A percentile compares a stretch with the other conserved stretches of the same genome.
phyloP scores from a whole-genome alignment of 2,797 vertebrate genomes.

The Phylloscopus collybita region DNA sequence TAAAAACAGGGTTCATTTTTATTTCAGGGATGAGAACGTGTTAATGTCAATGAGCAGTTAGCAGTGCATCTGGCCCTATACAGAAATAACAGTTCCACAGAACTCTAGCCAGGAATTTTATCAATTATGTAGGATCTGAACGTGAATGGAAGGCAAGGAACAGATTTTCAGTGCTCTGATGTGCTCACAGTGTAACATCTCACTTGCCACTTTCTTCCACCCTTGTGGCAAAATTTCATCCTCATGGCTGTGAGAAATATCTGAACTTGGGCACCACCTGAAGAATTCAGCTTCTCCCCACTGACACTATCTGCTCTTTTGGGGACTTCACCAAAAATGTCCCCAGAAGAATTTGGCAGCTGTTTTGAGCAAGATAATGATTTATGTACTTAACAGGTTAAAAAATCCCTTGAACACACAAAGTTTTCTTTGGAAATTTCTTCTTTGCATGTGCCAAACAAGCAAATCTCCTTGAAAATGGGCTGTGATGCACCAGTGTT shows the following conservation, averaged over 20 bases:
- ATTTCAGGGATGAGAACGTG: background rate
- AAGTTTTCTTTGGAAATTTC: background rate
- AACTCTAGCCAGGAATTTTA: slow-evolving; percentile 22
- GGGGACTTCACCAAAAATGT: background rate
- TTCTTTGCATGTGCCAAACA: background rate
- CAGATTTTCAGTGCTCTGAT: background rate
- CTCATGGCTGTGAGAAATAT: background rate
- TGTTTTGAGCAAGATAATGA: background rate
- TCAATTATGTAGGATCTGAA: slow-evolving; percentile 20
- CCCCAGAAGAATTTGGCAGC: background rate
- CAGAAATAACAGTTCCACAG: slow-evolving; percentile 27
- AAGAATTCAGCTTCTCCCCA: background rate
- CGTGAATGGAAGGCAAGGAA: slow-evolving; percentile 11
- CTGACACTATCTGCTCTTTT: background rate
- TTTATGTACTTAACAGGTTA: background rate
- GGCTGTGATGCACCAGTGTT: background rate
- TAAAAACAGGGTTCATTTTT: slow-evolving; percentile 38
- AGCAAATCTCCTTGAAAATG: background rate
- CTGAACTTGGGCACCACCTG: background rate
- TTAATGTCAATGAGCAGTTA: slow-evolving; percentile 29
- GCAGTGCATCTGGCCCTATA: slow-evolving; percentile 42
- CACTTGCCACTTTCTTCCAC: background rate
- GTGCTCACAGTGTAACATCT: background rate
- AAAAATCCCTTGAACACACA: background rate
- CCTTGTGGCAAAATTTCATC: background rate